Percentiles rank a stretch among this genome's conserved stretches.
Evolutionary conservation across 37 sponge, comb jelly and placozoan species (phyloP).

Genomic region (Axinella damicornis): DNA sequence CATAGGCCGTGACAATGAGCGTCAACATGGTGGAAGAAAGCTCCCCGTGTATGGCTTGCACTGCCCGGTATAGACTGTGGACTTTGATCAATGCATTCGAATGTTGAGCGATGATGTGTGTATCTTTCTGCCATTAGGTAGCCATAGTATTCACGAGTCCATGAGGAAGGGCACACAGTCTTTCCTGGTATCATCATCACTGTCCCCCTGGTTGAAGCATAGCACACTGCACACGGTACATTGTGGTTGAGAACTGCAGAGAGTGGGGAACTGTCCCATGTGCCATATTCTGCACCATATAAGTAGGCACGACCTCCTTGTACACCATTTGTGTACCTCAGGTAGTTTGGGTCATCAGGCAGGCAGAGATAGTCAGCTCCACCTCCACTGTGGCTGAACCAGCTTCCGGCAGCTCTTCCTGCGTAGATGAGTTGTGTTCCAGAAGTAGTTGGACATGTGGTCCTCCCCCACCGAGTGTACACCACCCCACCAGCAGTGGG

Average conservation of each 20-base stretch:
- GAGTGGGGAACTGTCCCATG: too few relatives aligned
- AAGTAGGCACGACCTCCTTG: too few relatives aligned
- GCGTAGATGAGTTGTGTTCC: neutral
- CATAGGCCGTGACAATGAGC: constrained; percentile 55
- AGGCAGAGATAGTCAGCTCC: constrained; percentile 6
- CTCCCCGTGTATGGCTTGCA: constrained; percentile 31
- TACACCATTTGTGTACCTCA: too few relatives aligned
- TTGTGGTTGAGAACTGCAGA: too few relatives aligned
- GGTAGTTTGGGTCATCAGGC: constrained; percentile 4
- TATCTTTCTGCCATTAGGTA: neutral
- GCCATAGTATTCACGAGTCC: neutral
- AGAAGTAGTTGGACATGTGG: neutral
- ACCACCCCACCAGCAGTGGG: constrained; percentile 18
- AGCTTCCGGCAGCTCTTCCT: constrained; percentile 11
- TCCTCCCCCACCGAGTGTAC: constrained; percentile 34
- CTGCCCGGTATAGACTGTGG: constrained; percentile 25
- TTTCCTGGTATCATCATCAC: too few relatives aligned
- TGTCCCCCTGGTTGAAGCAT: too few relatives aligned
- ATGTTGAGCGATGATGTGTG: neutral
- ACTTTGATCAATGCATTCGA: constrained; percentile 19
- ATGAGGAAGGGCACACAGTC: too few relatives aligned
- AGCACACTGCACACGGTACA: neutral
- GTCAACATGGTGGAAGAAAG: constrained; percentile 57
- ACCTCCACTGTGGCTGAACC: neutral
- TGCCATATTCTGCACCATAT: too few relatives aligned